Evolutionary conservation across 2,113 vertebrate genomes (phyloP).

Genomic region (Trinectes maculatus): DNA sequence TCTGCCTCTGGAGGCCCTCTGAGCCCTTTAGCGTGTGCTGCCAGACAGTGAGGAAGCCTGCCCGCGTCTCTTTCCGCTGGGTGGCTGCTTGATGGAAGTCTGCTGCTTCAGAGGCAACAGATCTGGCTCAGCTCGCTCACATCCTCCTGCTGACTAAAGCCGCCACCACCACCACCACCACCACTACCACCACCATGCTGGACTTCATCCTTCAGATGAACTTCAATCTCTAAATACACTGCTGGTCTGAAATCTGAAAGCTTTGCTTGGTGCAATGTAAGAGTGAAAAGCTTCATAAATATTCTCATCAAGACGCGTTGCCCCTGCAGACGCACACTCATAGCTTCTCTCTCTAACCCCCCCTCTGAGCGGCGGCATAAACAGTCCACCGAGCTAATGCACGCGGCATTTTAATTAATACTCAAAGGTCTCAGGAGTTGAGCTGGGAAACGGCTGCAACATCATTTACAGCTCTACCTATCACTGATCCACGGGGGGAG

Average conservation of each 20-base stretch:
- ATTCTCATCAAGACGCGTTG: constrained; percentile 31
- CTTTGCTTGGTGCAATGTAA: background rate
- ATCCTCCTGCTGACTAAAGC: constrained; percentile 55
- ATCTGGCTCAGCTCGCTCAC: constrained; percentile 42
- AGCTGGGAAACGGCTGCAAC: constrained; percentile 41
- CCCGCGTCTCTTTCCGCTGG: constrained; percentile 54
- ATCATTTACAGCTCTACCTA: constrained; percentile 46
- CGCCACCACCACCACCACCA: too few relatives aligned
- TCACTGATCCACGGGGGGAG: constrained; percentile 29
- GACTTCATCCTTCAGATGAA: constrained; percentile 52
- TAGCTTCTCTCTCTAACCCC: constrained; percentile 19
- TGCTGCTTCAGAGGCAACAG: constrained; percentile 56
- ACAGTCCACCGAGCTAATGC: constrained; percentile 46
- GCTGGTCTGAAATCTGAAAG: constrained; percentile 22
- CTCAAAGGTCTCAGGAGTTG: constrained; percentile 54
- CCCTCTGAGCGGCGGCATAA: constrained; percentile 46
- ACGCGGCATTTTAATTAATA: constrained; percentile 68
- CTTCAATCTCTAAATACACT: constrained; percentile 42
- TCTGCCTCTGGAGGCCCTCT: constrained; percentile 58
- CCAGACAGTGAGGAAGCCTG: constrained; percentile 55
- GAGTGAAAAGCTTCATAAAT: constrained; percentile 34
- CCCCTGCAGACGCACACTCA: constrained; percentile 35
- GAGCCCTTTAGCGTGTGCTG: constrained; percentile 65
- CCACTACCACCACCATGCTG: constrained; percentile 39
- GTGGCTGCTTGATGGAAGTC: constrained; percentile 60